Evolutionary conservation across 2,797 vertebrate genomes (phyloP), one percentile per base, ranked within the genome.

Genomic region (Chanos chanos): DNA sequence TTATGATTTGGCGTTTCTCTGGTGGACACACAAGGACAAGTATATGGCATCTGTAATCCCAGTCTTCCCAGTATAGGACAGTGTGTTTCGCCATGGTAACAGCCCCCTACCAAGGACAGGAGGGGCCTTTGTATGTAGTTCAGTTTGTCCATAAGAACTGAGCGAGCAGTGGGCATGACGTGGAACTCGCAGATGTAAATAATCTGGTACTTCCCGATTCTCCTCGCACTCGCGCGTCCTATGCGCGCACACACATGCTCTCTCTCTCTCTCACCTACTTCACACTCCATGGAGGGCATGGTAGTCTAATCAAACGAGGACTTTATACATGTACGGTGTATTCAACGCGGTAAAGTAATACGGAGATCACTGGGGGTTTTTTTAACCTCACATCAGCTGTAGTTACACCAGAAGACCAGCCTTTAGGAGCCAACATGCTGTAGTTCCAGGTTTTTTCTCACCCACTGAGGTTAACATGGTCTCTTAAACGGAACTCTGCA

Each of bases 191-290:
- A 67, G 66, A 86, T 89, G 89, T 90, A 90, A 87, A 90, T 90
- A 89, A 87, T 85, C 85, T 82, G 86, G 80, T 88, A 87, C 85
- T 89, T 86, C 85, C 84, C 78, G 69, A 82, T 83, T 77, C 72
- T 74, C 76, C 62, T 72, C 69, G 79, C 73, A 74, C 60, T 69
- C 61, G 61, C 72, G 74, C 54, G 64, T 73, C 61, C 70, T 72
- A 71, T 73, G 59, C 72, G 71, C 66, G 74, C 36, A 27, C 28
- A 61, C 68, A n/a, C n/a, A n/a, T n/a, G n/a, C n/a, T n/a, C n/a
- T n/a, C 75, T 66, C 71, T 58, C 51, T 59, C 25, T 7, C 28
- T 33, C 70, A 83, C 86, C 85, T 83, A 87, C 85, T 83, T 79
- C 76, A 41, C 51, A 57, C 52, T 47, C 61, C 61, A 52, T 40